These are phyloP conservation scores for Mylabris phalerata DNA, from an alignment of 1,140 invertebrate species.

Conservation along the genomic window DNA sequence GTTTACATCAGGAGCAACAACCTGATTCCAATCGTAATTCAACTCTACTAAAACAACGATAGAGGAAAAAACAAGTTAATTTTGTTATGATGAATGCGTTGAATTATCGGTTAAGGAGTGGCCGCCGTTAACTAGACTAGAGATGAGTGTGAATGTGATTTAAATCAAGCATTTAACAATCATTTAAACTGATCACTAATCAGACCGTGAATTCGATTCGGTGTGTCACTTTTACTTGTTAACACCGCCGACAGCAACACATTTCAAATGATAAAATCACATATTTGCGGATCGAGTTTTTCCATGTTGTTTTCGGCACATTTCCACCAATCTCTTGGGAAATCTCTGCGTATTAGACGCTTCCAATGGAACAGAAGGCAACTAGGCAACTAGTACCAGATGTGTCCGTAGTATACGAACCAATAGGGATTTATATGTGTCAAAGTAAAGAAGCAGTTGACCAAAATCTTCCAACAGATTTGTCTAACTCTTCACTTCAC, in stretches of 20 bases:
- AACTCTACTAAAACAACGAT: no score
- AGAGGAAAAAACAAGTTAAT: constrained; percentile 3
- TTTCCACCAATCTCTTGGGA: constrained; percentile 14
- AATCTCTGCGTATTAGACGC: constrained; percentile 20
- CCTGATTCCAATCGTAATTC: neutral
- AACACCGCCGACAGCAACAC: neutral
- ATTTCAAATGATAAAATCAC: neutral
- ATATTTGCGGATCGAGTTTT: constrained; percentile 6
- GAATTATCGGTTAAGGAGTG: constrained; percentile 11
- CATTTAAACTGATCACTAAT: constrained; percentile 5
- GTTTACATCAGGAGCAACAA: constrained; percentile 9
- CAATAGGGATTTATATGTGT: constrained; percentile 17
- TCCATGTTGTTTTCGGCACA: constrained; percentile 18
- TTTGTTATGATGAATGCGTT: constrained; percentile 10
- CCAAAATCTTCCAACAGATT: constrained; percentile 8
- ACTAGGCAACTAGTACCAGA: neutral
- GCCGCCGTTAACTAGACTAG: constrained; percentile 4
- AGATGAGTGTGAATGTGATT: constrained; percentile 12
- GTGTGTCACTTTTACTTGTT: constrained; percentile 1
- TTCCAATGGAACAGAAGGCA: constrained; percentile 4
- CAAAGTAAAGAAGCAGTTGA: constrained; percentile 15
- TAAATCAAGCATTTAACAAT: constrained; percentile 5
- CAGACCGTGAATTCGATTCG: neutral
- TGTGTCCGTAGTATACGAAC: constrained; percentile 7
- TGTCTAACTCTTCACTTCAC: neutral